A percentile compares a stretch with the other conserved stretches of the same genome.
phyloP scores from a whole-genome alignment of 37 sponge, comb jelly and placozoan genomes.

The Hormiphora californensis region DNA sequence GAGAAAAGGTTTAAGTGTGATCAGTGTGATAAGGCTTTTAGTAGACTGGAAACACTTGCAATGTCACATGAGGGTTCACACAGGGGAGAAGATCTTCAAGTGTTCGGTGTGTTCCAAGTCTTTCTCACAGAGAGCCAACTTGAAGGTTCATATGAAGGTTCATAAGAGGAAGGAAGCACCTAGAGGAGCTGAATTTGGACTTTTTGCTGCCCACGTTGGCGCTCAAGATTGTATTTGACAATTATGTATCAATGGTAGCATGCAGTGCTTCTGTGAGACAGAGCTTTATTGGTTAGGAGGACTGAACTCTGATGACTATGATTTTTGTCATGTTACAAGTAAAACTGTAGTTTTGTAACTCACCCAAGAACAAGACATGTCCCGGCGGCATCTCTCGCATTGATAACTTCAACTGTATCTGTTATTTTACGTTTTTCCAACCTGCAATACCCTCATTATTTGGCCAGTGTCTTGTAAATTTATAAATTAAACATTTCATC shows the following conservation, averaged over 20 bases:
- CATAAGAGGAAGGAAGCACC: constrained; percentile 6
- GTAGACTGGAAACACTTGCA: constrained; percentile 25
- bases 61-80: constrained; percentile 20
- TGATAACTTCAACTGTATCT: neutral
- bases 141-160: constrained; percentile 42
- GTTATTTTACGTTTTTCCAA: neutral
- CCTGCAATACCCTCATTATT: too few species aligned
- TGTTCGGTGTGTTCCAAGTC: constrained; percentile 37
- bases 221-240: neutral
- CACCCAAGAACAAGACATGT: constrained; percentile 35
- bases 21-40: constrained; percentile 29
- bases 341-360: neutral
- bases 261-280: too few species aligned
- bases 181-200: neutral
- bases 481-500: neutral
- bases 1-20: constrained; percentile 28
- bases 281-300: too few species aligned
- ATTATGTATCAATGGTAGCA: neutral
- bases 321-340: too few species aligned
- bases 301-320: too few species aligned
- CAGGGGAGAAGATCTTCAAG: constrained; percentile 2
- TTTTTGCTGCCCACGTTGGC: neutral
- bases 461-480: neutral
- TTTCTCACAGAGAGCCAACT: constrained; percentile 22
- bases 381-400: constrained; percentile 3